phyloP scores from a whole-genome alignment of 2,113 vertebrate genomes.

The Cyanistes caeruleus region DNA sequence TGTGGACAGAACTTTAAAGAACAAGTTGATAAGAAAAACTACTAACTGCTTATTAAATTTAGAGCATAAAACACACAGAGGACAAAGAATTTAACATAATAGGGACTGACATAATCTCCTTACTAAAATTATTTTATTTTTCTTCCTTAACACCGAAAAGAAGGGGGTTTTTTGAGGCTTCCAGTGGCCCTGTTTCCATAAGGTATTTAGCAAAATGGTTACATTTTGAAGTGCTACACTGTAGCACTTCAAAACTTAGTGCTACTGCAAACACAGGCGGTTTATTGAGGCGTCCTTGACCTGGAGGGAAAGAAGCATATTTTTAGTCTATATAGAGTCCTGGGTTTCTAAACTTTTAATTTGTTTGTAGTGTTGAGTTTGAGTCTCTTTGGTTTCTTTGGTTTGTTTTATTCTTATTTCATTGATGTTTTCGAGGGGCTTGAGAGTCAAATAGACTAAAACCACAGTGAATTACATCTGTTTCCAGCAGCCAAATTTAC shows the following conservation, averaged over 20 bases:
- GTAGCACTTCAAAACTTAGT: not conserved
- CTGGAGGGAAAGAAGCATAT: not conserved
- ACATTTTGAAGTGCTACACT: not conserved
- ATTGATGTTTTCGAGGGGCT: not conserved
- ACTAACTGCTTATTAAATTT: not conserved
- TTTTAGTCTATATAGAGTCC: not conserved
- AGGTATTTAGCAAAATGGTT: not conserved
- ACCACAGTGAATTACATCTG: not conserved
- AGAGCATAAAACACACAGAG: not conserved
- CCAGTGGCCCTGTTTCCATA: not conserved
- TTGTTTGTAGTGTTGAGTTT: not conserved
- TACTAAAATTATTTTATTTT: not conserved
- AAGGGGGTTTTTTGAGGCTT: not conserved
- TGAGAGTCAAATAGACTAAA: not conserved
- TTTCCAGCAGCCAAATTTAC: not conserved
- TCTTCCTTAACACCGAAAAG: not conserved
- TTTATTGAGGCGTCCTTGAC: not conserved
- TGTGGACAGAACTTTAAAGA: not conserved
- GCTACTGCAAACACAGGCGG: not conserved
- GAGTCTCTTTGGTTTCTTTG: not conserved
- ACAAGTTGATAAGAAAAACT: not conserved
- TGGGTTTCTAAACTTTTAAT: not conserved
- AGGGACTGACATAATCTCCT: not conserved
- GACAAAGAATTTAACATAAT: not conserved
- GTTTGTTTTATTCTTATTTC: not conserved